A percentile compares a stretch with the other conserved stretches of the same genome.
These are phyloP conservation scores for Valencia hispanica DNA, from an alignment of 2,797 vertebrate species.

Conservation along the genomic window DNA sequence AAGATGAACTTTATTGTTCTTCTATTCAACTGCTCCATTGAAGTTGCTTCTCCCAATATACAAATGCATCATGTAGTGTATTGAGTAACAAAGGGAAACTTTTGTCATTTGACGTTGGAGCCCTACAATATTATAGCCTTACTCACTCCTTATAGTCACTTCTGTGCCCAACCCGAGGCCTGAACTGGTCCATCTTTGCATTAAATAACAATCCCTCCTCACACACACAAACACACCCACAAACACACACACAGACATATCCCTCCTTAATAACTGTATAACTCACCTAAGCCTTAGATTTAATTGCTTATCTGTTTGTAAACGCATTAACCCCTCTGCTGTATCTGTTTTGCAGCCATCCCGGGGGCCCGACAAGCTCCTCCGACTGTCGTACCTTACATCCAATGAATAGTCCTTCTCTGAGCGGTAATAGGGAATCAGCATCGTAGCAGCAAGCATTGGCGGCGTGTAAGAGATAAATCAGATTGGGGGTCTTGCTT, in stretches of 20 bases:
- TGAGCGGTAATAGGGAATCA: slow-evolving; percentile 87
- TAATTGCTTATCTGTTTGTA: slow-evolving; percentile 82
- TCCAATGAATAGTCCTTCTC: slow-evolving; percentile 90
- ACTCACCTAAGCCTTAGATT: slow-evolving; percentile 79
- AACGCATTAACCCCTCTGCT: slow-evolving; percentile 76
- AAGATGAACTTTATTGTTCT: slow-evolving; percentile 24
- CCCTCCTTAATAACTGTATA: slow-evolving; percentile 79
- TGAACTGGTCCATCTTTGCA: slow-evolving; percentile 45
- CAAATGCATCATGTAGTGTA: slow-evolving; percentile 55
- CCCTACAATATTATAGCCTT: slow-evolving; percentile 69
- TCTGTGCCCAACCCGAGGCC: slow-evolving; percentile 60
- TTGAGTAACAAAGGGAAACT: slow-evolving; percentile 64
- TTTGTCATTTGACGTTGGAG: slow-evolving; percentile 63
- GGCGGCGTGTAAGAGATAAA: slow-evolving; percentile 90
- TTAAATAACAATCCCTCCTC: slow-evolving; percentile 58
- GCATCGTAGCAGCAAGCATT: slow-evolving; percentile 78
- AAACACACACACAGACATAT: slow-evolving; percentile 12
- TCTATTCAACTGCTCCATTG: slow-evolving; percentile 30
- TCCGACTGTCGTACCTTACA: slow-evolving; percentile 79
- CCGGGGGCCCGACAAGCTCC: slow-evolving; percentile 73
- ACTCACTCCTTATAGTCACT: slow-evolving; percentile 58
- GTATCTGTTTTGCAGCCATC: slow-evolving; percentile 76
- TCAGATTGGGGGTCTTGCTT: slow-evolving; percentile 90
- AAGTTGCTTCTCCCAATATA: slow-evolving; percentile 46
- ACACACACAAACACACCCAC: background rate